phyloP scores from a whole-genome alignment of 2,888 invertebrate species.

The Amaurobius ferox region DNA sequence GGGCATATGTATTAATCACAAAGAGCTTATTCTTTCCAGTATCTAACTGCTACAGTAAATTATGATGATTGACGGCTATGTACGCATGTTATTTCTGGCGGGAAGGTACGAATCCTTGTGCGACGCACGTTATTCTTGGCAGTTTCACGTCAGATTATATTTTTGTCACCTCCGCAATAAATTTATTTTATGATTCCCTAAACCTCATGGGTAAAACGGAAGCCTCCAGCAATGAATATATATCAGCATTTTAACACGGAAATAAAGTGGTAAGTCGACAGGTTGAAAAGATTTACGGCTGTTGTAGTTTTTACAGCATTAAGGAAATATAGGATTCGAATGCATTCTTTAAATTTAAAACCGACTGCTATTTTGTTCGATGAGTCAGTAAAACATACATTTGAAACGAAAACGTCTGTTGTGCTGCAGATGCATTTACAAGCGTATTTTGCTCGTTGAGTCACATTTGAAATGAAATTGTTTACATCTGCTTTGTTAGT shows the following conservation, averaged over 20 bases:
- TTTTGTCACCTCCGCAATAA: neutral
- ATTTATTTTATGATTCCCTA: neutral
- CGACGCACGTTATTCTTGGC: neutral
- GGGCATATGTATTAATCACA: no score
- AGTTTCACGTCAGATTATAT: constrained; percentile 1
- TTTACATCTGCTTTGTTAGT: no score
- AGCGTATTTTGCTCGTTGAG: no score
- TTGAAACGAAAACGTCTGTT: no score
- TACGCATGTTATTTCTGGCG: neutral
- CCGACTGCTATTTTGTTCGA: no score
- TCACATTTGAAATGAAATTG: no score
- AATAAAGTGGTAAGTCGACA: neutral
- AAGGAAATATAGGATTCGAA: no score
- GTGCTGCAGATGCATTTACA: no score
- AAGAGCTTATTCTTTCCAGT: neutral
- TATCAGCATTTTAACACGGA: neutral
- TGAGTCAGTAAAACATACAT: no score
- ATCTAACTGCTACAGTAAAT: neutral
- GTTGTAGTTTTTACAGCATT: neutral
- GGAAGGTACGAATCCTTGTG: neutral
- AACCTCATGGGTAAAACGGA: neutral
- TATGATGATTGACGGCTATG: neutral
- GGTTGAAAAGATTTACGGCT: neutral
- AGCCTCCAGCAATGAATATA: neutral
- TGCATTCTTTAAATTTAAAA: no score